These are phyloP conservation scores for Amblyjoppa proteus DNA, from an alignment of 2,888 invertebrate genomes.

Conservation along the genomic window DNA sequence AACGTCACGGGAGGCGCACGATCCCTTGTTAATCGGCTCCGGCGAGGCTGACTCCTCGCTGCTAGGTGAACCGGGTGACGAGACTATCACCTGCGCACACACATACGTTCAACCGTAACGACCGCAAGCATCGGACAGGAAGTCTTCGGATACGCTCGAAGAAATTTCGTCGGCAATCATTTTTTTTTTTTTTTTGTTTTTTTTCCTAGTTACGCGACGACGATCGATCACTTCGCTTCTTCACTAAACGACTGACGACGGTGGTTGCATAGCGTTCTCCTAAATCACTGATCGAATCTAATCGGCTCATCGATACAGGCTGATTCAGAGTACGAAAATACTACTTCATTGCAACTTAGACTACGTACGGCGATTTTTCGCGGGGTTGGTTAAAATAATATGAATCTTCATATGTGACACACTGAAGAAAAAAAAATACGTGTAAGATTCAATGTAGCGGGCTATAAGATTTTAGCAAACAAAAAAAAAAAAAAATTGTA, in stretches of 20 bases:
- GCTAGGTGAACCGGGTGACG: slow-evolving; percentile 95
- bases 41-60: slow-evolving; percentile 94
- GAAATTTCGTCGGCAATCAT: background rate
- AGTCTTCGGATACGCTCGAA: background rate
- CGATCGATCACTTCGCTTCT: background rate
- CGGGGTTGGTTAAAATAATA: background rate
- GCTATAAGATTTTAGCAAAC: no score
- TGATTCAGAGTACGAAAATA: slow-evolving; percentile 5
- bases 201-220: background rate
- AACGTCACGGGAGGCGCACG: slow-evolving; percentile 82
- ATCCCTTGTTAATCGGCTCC: slow-evolving; percentile 90
- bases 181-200: background rate
- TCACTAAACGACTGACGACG: background rate
- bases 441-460: no score
- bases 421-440: background rate
- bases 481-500: no score
- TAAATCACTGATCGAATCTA: slow-evolving; percentile 12
- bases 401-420: background rate
- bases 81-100: slow-evolving; percentile 87
- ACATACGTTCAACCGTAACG: slow-evolving; percentile 50
- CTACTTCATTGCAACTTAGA: background rate
- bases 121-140: slow-evolving; percentile 34
- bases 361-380: background rate
- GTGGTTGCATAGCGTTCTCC: slow-evolving; percentile 24
- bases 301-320: slow-evolving; percentile 26